A percentile compares a stretch with the other conserved stretches of the same genome.
Conservation (phyloP, 2,113 vertebrate genomes). For the Elephas maximus region DNA sequence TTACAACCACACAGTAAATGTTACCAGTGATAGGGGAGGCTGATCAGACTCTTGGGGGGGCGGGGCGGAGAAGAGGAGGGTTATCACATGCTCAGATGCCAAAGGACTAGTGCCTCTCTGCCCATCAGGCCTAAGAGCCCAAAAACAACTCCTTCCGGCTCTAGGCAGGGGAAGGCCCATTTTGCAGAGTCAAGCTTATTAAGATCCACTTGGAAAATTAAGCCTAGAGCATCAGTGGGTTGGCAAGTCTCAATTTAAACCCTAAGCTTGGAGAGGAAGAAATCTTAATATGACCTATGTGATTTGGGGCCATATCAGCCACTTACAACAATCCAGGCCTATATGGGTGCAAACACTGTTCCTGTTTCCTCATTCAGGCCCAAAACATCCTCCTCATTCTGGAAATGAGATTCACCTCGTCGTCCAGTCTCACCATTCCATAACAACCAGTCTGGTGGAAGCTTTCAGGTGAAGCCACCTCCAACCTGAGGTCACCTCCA, state of each 20-base stretch:
- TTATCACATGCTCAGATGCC: not conserved
- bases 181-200: slow-evolving; percentile 67
- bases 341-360: slow-evolving; percentile 1
- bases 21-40: not conserved
- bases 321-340: slow-evolving; percentile 19
- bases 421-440: slow-evolving; percentile 18
- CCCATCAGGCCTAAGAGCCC: not conserved
- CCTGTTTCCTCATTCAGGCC: not conserved
- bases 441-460: slow-evolving; percentile 6
- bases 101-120: slow-evolving; percentile 34
- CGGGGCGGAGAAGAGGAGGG: too few relatives aligned
- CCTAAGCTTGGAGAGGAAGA: not conserved
- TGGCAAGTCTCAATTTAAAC: slow-evolving; percentile 46
- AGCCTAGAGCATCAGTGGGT: not conserved
- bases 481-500: not conserved
- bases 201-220: slow-evolving; percentile 29
- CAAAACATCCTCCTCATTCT: slow-evolving; percentile 35
- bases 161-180: slow-evolving; percentile 36
- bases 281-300: slow-evolving; percentile 19
- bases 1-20: not conserved
- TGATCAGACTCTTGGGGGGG: not conserved
- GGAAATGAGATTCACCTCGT: slow-evolving; percentile 31
- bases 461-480: not conserved
- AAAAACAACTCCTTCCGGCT: slow-evolving; percentile 39
- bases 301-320: not conserved